A percentile compares a stretch with the other conserved stretches of the same genome.
phyloP scores from a whole-genome alignment of 2,113 vertebrate genomes.

The Zapus hudsonius region DNA sequence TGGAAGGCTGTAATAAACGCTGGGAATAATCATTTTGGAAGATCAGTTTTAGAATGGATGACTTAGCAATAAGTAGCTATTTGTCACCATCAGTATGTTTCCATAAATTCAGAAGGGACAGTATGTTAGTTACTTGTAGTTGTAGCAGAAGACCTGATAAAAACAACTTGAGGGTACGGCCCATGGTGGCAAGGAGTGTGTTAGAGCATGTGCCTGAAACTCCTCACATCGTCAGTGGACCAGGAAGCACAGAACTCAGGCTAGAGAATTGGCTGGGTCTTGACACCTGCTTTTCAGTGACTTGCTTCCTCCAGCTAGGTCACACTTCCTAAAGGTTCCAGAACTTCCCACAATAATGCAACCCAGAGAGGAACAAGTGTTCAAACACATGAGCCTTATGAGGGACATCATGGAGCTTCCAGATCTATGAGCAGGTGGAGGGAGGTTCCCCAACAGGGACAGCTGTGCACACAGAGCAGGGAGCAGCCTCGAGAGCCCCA shows the following conservation, averaged over 20 bases:
- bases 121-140: neutral
- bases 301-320: neutral
- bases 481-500: too few relatives aligned
- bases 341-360: neutral
- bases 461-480: too few relatives aligned
- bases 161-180: neutral
- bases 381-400: neutral
- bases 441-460: neutral
- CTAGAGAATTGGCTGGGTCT: neutral
- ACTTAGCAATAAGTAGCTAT: neutral
- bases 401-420: neutral
- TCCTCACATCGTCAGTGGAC: neutral
- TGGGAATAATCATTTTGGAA: neutral
- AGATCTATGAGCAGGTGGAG: neutral
- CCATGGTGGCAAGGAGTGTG: neutral
- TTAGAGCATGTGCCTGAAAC: neutral
- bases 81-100: neutral
- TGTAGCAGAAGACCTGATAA: neutral
- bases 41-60: neutral
- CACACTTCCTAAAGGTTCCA: neutral
- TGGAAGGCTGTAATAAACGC: neutral
- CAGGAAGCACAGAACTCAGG: neutral
- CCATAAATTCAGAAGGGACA: neutral
- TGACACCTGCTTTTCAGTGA: neutral
- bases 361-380: neutral